Evolutionary conservation across 2,113 vertebrate genomes (phyloP).

Genomic region (Formicarius rufipectus): DNA sequence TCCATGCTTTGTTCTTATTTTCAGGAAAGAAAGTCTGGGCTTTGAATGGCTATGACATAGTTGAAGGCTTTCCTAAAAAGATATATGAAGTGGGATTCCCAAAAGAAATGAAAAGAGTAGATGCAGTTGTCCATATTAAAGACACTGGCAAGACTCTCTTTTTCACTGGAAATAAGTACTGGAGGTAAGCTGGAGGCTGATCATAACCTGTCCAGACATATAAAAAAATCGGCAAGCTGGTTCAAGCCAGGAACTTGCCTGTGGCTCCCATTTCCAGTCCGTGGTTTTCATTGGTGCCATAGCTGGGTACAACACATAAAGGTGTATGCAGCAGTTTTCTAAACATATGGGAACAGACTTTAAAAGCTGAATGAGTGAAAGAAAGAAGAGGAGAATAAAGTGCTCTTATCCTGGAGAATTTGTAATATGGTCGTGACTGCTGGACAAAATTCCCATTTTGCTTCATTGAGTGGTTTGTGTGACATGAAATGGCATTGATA

Average conservation of each 20-base stretch:
- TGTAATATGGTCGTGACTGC: neutral
- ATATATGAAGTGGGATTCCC: constrained; percentile 91
- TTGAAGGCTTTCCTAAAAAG: constrained; percentile 90
- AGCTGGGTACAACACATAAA: neutral
- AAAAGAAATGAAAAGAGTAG: constrained; percentile 83
- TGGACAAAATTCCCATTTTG: neutral
- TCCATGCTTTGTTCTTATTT: neutral
- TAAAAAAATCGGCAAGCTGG: neutral
- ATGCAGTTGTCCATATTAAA: constrained; percentile 85
- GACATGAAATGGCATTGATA: neutral
- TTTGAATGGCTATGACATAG: constrained; percentile 87
- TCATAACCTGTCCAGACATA: neutral
- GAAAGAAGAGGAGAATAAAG: neutral
- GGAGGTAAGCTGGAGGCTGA: constrained; percentile 80
- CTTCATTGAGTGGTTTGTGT: neutral
- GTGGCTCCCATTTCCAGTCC: neutral
- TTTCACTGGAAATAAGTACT: constrained; percentile 88
- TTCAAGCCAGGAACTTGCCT: neutral
- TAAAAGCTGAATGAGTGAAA: neutral
- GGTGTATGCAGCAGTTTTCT: neutral
- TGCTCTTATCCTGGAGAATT: neutral
- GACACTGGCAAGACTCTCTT: constrained; percentile 87
- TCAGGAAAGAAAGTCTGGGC: constrained; percentile 93
- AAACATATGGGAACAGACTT: neutral
- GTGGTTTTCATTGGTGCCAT: neutral